These are phyloP conservation scores for Parauchenoglanis ngamensis DNA, from an alignment of 2,797 vertebrate genomes.

Conservation along the genomic window DNA sequence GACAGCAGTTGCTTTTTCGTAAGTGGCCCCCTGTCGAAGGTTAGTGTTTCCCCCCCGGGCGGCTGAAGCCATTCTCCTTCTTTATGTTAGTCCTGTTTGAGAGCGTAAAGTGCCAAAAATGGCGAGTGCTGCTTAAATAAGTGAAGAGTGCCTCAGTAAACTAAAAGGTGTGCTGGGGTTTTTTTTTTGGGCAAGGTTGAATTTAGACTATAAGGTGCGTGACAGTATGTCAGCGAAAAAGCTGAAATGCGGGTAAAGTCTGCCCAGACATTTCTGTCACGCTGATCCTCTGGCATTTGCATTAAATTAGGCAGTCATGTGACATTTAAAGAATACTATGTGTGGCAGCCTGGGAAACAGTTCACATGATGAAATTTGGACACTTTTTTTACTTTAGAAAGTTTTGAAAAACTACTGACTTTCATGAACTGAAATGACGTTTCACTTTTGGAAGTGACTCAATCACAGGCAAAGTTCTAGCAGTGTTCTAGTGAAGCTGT, in stretches of 20 bases:
- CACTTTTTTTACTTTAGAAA: neutral
- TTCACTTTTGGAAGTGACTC: neutral
- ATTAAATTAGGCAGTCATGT: constrained; percentile 15
- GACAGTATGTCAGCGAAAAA: neutral
- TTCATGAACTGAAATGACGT: neutral
- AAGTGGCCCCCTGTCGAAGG: neutral
- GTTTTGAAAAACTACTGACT: neutral
- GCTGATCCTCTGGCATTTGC: neutral
- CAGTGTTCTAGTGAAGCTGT: neutral
- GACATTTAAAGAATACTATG: neutral
- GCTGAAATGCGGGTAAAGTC: constrained; percentile 2
- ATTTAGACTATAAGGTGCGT: neutral
- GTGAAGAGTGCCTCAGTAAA: neutral
- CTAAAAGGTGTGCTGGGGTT: constrained; percentile 6
- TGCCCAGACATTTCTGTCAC: neutral
- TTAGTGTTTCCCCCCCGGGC: neutral
- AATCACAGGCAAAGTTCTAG: neutral
- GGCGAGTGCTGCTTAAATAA: neutral
- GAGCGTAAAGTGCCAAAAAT: constrained; percentile 22
- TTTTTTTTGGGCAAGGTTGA: neutral
- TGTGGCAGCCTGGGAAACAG: neutral
- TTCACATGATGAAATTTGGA: constrained; percentile 3
- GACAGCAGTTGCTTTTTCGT: constrained; percentile 3
- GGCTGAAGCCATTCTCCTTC: neutral
- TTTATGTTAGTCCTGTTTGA: constrained; percentile 8